Evolutionary conservation across 2,113 vertebrate genomes (phyloP).

Genomic region (Mirounga angustirostris): DNA sequence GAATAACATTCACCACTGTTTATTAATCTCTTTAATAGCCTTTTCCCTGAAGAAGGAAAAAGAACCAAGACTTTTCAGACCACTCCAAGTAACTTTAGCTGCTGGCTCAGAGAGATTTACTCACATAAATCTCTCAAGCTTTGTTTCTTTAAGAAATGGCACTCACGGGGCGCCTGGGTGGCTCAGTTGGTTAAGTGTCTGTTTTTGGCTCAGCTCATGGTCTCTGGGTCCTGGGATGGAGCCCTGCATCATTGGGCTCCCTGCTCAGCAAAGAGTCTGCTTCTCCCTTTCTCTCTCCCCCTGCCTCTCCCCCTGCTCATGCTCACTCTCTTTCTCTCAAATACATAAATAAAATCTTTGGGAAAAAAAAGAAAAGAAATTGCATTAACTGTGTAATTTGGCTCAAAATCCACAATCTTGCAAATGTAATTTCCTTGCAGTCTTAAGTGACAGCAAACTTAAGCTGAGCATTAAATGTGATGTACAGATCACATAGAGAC

Average conservation of each 20-base stretch:
- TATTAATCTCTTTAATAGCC: conserved; percentile 57
- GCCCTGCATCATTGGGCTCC: too few species aligned
- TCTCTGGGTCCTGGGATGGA: too few species aligned
- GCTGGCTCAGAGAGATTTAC: conserved; percentile 5
- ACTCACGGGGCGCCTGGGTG: too few species aligned
- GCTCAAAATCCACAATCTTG: background rate
- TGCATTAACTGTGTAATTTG: background rate
- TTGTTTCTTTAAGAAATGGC: conserved; percentile 46
- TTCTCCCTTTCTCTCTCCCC: too few species aligned
- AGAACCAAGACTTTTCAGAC: conserved; percentile 25
- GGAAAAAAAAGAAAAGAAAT: background rate
- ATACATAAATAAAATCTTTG: too few species aligned
- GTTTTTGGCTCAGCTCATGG: too few species aligned
- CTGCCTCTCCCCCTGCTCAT: too few species aligned
- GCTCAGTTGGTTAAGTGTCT: too few species aligned
- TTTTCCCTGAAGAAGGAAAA: conserved; percentile 35
- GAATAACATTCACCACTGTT: background rate
- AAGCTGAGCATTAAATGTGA: background rate
- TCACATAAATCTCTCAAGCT: background rate
- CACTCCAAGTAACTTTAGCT: conserved; percentile 39
- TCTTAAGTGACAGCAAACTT: background rate
- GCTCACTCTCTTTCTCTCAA: too few species aligned
- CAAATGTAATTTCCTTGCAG: background rate
- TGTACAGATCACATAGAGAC: background rate
- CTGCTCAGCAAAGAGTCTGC: too few species aligned